Percentiles rank a stretch among this genome's conserved stretches.
Conservation (phyloP, 2,888 invertebrate species). For the Amphipyra berbera region DNA sequence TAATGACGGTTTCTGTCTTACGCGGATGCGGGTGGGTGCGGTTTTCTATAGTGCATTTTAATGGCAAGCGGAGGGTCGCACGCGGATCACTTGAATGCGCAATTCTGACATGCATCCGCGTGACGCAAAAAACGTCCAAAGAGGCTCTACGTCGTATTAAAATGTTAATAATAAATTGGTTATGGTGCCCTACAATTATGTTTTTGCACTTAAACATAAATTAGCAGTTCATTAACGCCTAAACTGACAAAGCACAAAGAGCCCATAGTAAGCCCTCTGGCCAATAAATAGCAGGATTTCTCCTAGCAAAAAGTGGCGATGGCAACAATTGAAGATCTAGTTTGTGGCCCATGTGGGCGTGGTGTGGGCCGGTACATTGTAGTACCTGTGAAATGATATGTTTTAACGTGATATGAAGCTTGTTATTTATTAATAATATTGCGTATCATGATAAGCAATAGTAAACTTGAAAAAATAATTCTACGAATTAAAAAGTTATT, state of each 20-base stretch:
- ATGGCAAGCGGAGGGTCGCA: no score
- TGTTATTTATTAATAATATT: slow-evolving; percentile 34
- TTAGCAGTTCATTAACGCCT: slow-evolving; percentile 24
- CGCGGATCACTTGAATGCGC: no score
- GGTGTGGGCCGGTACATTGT: slow-evolving; percentile 66
- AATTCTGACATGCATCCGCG: no score
- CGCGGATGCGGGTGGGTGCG: no score
- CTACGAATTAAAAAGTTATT: no score
- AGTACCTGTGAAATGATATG: slow-evolving; percentile 39
- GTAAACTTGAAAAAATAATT: no score
- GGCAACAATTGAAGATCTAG: slow-evolving; percentile 81
- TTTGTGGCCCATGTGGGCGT: slow-evolving; percentile 78
- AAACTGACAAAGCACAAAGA: slow-evolving; percentile 13
- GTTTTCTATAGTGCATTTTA: no score
- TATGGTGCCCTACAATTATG: not conserved
- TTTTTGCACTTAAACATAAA: slow-evolving; percentile 1
- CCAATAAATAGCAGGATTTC: slow-evolving; percentile 41
- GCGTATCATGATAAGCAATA: slow-evolving; percentile 8
- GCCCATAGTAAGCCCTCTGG: slow-evolving; percentile 24
- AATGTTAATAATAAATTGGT: not conserved
- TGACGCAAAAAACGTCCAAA: no score
- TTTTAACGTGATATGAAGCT: slow-evolving; percentile 35
- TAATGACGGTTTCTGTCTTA: no score
- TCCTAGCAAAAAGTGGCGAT: slow-evolving; percentile 51
- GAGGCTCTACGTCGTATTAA: no score